Base-by-base conservation (phyloP, 2,797 vertebrate species). In the Malacoraja senta region DNA sequence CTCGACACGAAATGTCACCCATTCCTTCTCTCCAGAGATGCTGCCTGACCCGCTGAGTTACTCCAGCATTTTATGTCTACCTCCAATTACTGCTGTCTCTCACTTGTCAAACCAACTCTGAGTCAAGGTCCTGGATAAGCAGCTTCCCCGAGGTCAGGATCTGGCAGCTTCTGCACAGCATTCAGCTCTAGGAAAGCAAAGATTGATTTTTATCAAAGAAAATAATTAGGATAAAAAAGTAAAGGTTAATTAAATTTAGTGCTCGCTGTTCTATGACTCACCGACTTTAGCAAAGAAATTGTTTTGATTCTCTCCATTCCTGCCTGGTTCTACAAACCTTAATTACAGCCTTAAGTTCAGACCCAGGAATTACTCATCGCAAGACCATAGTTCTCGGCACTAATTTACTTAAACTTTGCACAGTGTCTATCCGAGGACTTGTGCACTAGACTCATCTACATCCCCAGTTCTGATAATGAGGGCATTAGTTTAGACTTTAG, bases 171-270 rank as follows among this genome's bases (percentile, higher is more conserved):
- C 29, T 15, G 8, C 58, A 32, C n/a, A 19, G 7, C 84, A 35
- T 19, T 35, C 84, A 35, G 35, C 63, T 68, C 63, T 24, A 32
- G 61, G n/a, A 86, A n/a, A 8, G 58, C 29, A 65, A 86, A 86
- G 83, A 65, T 68, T 35, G 63, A 88, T 21, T 35, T 88, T 88
- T 32, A 68, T 88, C 35, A 10, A 35, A 68, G 8, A 63, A 88
- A 88, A 88, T 68, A 35, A 68, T 68, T 88, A 35, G 84, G 15
- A 6, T 68, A 88, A 88, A 88, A 88, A 68, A 63, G 61, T 29
- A 86, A 88, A 88, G 84, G n/a, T 88, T 35, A 68, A 35, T 88
- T 68, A 68, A 74, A 88, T 68, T 88, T 8, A 65, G n/a, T 68
- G 35, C 63, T 65, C 61, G 8, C n/a, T 68, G n/a, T 19, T 88